Evolutionary conservation across 2,113 vertebrate genomes (phyloP).

Genomic region (Meleagris gallopavo): DNA sequence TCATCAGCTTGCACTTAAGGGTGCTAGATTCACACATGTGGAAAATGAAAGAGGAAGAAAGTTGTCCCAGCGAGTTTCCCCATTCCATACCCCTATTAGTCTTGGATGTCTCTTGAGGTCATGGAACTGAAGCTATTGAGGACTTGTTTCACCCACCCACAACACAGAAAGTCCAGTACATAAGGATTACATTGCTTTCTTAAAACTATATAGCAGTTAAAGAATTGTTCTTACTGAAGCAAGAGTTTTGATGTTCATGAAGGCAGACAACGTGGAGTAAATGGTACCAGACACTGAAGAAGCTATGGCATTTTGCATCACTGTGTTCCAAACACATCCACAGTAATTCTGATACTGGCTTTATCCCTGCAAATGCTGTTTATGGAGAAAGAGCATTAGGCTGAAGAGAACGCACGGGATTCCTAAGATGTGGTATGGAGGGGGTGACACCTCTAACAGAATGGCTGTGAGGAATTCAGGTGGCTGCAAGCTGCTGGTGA

Average conservation of each 20-base stretch:
- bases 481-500: not conserved
- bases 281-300: not conserved
- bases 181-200: not conserved
- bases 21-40: not conserved
- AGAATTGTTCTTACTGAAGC: not conserved
- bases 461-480: not conserved
- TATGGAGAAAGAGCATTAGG: not conserved
- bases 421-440: not conserved
- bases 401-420: not conserved
- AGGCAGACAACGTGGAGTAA: not conserved
- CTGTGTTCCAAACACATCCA: not conserved
- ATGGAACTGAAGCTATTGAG: not conserved
- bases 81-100: not conserved
- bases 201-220: too few relatives aligned
- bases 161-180: not conserved
- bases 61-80: not conserved
- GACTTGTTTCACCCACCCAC: not conserved
- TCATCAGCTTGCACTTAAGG: not conserved
- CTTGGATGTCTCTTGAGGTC: not conserved
- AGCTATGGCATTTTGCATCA: not conserved
- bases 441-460: not conserved
- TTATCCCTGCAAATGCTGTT: not conserved
- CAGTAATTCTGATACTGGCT: not conserved
- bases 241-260: not conserved
- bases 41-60: slow-evolving; percentile 17